phyloP scores from a whole-genome alignment of 2,888 invertebrate species.

The Xestoiulus laeticollis region DNA sequence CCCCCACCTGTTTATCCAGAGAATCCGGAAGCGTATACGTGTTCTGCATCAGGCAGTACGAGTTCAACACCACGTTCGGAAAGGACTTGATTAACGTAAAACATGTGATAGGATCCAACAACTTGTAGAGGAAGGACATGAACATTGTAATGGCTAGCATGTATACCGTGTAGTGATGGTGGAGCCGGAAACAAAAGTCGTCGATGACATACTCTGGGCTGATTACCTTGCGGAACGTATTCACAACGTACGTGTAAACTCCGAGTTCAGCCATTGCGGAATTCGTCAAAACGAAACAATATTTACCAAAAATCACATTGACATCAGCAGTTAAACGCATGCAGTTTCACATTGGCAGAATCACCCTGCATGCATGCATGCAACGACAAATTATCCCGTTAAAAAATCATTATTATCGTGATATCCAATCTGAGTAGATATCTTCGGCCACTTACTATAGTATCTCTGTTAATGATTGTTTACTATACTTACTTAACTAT shows the following conservation, averaged over 20 bases:
- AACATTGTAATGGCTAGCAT: not conserved
- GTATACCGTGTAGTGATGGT: conserved; percentile 27
- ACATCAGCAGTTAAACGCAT: not conserved
- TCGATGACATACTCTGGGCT: not conserved
- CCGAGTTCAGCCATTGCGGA: not conserved
- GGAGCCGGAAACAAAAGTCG: not conserved
- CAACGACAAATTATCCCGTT: no score
- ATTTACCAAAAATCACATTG: not conserved
- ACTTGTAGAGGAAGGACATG: conserved; percentile 1
- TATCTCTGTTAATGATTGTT: no score
- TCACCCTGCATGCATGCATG: no score
- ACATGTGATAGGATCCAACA: conserved; percentile 1
- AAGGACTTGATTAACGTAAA: not conserved
- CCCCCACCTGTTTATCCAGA: conserved; percentile 57
- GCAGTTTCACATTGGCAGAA: not conserved
- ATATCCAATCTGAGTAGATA: no score
- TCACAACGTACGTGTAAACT: not conserved
- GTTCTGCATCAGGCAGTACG: conserved; percentile 57
- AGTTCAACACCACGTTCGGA: not conserved
- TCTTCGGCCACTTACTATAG: no score
- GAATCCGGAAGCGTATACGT: conserved; percentile 59
- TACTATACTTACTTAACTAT: no score
- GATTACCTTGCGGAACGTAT: not conserved
- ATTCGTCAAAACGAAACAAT: not conserved
- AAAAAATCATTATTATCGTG: no score